phyloP scores from a whole-genome alignment of 2,113 vertebrate genomes.

The Enhydra lutris region DNA sequence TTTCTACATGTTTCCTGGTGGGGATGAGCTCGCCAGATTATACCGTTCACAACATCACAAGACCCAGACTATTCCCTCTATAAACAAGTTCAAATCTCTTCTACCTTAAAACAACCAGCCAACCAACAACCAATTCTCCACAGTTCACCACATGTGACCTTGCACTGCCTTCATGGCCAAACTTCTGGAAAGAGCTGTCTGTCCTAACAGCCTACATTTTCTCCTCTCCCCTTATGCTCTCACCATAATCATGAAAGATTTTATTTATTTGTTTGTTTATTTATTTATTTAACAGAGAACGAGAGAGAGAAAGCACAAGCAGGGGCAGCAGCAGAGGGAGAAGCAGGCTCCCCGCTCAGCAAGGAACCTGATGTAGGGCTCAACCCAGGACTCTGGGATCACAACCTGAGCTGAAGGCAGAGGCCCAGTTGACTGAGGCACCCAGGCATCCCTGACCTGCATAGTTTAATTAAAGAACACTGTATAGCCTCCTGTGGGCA shows the following conservation, averaged over 20 bases:
- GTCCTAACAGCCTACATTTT: neutral
- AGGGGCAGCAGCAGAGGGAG: neutral
- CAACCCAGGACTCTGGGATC: no score
- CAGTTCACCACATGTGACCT: neutral
- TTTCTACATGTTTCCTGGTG: neutral
- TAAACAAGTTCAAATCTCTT: neutral
- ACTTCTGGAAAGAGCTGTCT: neutral
- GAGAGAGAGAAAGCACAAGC: neutral
- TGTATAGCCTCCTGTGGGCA: no score
- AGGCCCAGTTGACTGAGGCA: no score
- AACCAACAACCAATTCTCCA: neutral
- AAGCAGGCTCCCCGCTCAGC: no score
- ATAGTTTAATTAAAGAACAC: no score
- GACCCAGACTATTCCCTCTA: neutral
- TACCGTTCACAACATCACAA: neutral
- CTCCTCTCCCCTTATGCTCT: neutral
- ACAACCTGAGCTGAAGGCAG: no score
- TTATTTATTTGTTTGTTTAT: no score
- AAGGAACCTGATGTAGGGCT: no score
- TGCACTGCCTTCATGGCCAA: neutral
- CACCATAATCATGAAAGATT: neutral
- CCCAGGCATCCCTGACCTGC: no score
- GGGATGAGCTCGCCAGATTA: neutral
- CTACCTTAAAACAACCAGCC: neutral
- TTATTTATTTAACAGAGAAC: no score